Evolutionary conservation across 2,888 invertebrate genomes (phyloP).

Genomic region (Eupithecia dodoneata): DNA sequence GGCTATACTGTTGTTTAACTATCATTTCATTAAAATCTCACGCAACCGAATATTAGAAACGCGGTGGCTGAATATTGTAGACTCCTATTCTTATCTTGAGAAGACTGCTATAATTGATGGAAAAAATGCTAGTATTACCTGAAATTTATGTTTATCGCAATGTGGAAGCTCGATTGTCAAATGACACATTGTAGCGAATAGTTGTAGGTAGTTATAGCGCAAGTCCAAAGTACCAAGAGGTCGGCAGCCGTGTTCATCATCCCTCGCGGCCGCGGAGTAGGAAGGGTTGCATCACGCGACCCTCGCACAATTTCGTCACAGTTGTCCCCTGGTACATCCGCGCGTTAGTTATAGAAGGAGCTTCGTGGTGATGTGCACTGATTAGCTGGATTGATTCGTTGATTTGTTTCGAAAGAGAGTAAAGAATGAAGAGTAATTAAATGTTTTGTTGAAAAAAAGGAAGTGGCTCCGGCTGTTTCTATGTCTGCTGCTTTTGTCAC

Average conservation of each 20-base stretch:
- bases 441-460: not conserved
- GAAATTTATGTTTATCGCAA: not conserved
- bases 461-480: not conserved
- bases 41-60: not conserved
- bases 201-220: not conserved
- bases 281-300: constrained; percentile 79
- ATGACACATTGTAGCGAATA: not conserved
- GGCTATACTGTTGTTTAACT: not conserved
- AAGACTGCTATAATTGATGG: not conserved
- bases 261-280: constrained; percentile 73
- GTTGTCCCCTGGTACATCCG: constrained; percentile 57
- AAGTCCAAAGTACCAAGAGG: constrained; percentile 54
- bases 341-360: constrained; percentile 18
- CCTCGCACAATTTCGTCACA: constrained; percentile 73
- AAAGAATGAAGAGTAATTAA: not conserved
- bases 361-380: not conserved
- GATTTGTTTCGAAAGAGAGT: not conserved
- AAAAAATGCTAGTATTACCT: not conserved
- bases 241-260: constrained; percentile 47
- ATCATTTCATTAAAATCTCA: not conserved
- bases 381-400: not conserved
- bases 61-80: not conserved
- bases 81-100: not conserved
- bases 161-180: not conserved
- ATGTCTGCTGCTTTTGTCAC: not conserved